Conservation (phyloP, 2,113 vertebrate genomes). For the Gracilinanus agilis region DNA sequence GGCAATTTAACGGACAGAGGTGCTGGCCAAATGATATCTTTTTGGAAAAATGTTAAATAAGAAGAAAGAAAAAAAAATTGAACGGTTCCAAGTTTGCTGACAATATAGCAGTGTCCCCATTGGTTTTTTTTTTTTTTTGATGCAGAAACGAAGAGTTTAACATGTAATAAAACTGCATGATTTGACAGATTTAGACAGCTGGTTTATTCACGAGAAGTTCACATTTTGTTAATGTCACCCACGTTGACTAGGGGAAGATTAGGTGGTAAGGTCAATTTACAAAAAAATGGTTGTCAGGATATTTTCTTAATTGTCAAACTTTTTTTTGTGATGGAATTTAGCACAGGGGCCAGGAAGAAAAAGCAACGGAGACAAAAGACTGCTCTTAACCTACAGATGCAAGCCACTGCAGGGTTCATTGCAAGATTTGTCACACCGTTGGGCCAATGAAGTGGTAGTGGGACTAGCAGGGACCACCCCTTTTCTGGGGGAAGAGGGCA, state of each 20-base stretch:
- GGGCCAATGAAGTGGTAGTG: conserved; percentile 86
- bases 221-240: conserved; percentile 85
- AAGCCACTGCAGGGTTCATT: conserved; percentile 83
- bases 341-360: conserved; percentile 85
- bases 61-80: conserved; percentile 58
- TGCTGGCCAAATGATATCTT: conserved; percentile 44
- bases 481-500: conserved; percentile 89
- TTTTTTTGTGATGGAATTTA: conserved; percentile 86
- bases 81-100: conserved; percentile 73
- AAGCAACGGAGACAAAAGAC: conserved; percentile 86
- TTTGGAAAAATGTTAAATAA: conserved; percentile 64
- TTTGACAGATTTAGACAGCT: conserved; percentile 86
- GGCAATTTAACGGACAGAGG: conserved; percentile 31
- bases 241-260: conserved; percentile 85
- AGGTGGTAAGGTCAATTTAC: conserved; percentile 86
- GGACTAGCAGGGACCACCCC: conserved; percentile 86
- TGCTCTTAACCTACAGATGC: conserved; percentile 89
- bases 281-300: conserved; percentile 87
- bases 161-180: conserved; percentile 83
- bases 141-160: conserved; percentile 70
- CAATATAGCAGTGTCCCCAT: conserved; percentile 69
- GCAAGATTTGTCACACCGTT: conserved; percentile 88
- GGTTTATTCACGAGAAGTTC: conserved; percentile 85
- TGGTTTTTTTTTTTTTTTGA: conserved; percentile 62
- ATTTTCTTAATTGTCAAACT: conserved; percentile 88